Evolutionary conservation across 2,113 vertebrate species (phyloP).

Genomic region (Pomatorhinus ruficollis): DNA sequence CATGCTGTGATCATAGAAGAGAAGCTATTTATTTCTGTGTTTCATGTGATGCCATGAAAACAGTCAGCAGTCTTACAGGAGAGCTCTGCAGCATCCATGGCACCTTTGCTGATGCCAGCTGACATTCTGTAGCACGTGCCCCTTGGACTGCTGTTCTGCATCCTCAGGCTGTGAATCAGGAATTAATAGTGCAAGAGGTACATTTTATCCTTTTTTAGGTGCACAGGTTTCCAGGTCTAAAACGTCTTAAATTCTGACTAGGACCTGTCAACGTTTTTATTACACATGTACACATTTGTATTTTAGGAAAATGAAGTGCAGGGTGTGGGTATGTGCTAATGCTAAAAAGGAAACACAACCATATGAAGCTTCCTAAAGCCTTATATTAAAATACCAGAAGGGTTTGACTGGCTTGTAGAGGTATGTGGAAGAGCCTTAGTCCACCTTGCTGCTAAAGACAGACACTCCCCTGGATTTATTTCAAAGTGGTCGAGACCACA

Average conservation of each 20-base stretch:
- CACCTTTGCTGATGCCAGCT: slow-evolving; percentile 19
- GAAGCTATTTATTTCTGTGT: slow-evolving; percentile 41
- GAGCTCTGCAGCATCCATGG: background rate
- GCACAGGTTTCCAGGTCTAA: background rate
- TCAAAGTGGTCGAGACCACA: background rate
- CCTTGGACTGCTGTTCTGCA: background rate
- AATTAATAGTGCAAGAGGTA: background rate
- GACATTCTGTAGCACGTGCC: background rate
- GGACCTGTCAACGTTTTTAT: background rate
- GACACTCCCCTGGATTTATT: background rate
- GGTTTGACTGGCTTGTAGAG: background rate
- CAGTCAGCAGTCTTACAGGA: background rate
- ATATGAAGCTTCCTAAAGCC: background rate
- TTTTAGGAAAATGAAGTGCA: slow-evolving; percentile 40
- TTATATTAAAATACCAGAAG: background rate
- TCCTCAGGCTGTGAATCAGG: background rate
- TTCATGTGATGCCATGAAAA: slow-evolving; percentile 46
- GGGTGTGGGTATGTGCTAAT: slow-evolving; percentile 14
- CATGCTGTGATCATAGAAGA: slow-evolving; percentile 37
- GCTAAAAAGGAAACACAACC: background rate
- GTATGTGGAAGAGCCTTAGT: background rate
- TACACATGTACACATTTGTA: background rate
- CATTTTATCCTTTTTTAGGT: background rate
- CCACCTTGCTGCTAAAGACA: background rate
- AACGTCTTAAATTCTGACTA: background rate